Conservation (phyloP, 1,140 invertebrate genomes). For the Drosophila suzukii region DNA sequence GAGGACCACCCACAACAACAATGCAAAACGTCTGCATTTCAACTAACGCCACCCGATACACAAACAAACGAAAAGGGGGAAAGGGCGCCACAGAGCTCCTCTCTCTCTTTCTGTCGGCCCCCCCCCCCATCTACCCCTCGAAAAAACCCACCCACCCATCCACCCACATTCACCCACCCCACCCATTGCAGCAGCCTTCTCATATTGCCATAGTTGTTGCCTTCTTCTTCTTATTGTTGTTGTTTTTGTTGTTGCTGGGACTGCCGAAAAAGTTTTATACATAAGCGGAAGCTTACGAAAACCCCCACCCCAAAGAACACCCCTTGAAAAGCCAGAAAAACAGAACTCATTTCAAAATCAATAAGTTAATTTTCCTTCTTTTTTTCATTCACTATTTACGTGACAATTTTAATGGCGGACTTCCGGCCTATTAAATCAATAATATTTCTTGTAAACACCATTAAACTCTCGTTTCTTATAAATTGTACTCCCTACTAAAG, state of each 20-base stretch:
- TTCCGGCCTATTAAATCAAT: constrained; percentile 28
- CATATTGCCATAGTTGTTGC: constrained; percentile 56
- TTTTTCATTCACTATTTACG: constrained; percentile 19
- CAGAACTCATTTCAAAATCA: constrained; percentile 63
- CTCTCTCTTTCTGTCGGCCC: neutral
- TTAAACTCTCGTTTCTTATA: neutral
- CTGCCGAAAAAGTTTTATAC: constrained; percentile 76
- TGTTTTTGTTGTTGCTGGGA: constrained; percentile 27
- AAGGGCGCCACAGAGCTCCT: constrained; percentile 28
- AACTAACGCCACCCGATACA: constrained; percentile 78
- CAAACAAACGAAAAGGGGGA: constrained; percentile 39
- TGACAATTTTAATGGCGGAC: constrained; percentile 10
- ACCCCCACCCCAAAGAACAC: neutral
- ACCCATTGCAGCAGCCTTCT: constrained; percentile 55
- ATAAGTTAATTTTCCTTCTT: constrained; percentile 52
- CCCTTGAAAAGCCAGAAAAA: constrained; percentile 4
- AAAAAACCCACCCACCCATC: constrained; percentile 5
- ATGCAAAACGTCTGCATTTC: constrained; percentile 82
- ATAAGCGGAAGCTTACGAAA: constrained; percentile 53
- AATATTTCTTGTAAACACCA: neutral
- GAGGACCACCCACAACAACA: constrained; percentile 65
- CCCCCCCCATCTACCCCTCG: neutral
- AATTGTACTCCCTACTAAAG: neutral
- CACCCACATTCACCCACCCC: neutral
- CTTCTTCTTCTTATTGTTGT: constrained; percentile 37